Evolutionary conservation across 2,888 invertebrate species (phyloP), one percentile per base, ranked within the genome.

Genomic region (Cosmopolites sordidus): DNA sequence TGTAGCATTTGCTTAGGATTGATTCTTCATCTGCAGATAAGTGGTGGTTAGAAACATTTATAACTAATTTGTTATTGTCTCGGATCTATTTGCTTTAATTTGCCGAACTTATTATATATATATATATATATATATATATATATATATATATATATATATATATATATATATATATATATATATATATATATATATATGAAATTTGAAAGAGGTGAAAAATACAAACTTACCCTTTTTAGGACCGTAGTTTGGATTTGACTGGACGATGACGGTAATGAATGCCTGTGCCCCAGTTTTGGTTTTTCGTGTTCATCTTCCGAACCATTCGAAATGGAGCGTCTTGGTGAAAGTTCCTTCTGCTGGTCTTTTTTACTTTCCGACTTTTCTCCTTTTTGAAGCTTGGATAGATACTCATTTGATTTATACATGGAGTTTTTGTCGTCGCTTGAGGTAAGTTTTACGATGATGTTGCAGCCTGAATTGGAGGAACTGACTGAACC

Each of bases 401-500:
- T 72, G 1, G 71, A 71, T 38, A 71, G 60, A 56, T 71, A 72
- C 42, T 73, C 72, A 56, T 72, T 72, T 11, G 65, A 56, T 51
- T 70, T 70, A 47, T 66, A 68, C 1, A 50, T 57, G n/a, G 62
- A 49, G 44, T 60, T 61, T 38, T 60, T 63, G 22, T 56, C 43
- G 17, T 61, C 61, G 16, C n/a, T 43, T n/a, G 6, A 39, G 9
- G 16, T 43, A 18, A 71, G 60, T 59, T 73, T 73, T 6, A 74
- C 71, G 33, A 73, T 67, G 1, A 74, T 72, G 55, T 74, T 72
- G 58, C 72, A 71, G 2, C 69, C 70, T 16, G 74, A 74, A 60
- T 73, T 73, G 11, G 70, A 68, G 12, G 74, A 74, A 54, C 74
- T 75, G 3, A 71, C 69, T 4, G 75, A 75, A 14, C 73, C 73